Base-by-base conservation (phyloP, 23 tunicate species). In the Ascidia mentula region DNA sequence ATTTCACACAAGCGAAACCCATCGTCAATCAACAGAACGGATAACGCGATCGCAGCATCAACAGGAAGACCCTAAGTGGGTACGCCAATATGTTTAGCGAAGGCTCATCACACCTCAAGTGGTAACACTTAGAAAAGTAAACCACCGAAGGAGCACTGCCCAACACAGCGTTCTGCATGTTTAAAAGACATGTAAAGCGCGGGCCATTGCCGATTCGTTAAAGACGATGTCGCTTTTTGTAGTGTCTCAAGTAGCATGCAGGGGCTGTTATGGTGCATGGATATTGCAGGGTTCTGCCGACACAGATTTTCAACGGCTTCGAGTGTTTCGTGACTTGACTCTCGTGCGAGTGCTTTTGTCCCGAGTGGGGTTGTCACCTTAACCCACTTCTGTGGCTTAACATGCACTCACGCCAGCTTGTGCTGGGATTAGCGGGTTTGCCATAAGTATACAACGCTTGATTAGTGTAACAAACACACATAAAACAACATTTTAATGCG, bases 51-150 rank as follows among this genome's bases (percentile, higher is more conserved):
- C 4, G 65, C 12, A 28, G 65, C 65, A 9, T 28, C 24, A 53
- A 53, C 65, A 9, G 65, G 13, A 53, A 53, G 65, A 28, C 24
- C 65, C 65, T 28, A 53, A 53, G 13, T 53, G 13, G 24, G 65
- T 3, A 26, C 13, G 13, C 28, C 65, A 53, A 53, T 53, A 74
- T 40, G 39, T 46, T 32, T 31, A 45, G 69, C 37, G 34, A 12
- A 20, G 80, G 35, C 80, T 45, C 80, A 77, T 77, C 80, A 36
- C 37, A 32, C 45, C 33, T 77, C 42, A 77, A 77, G 80, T 77
- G 80, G 80, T 37, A 45, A 32, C 69, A 45, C 69, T 77, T 26
- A 45, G 69, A 45, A 77, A 77, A 45, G 80, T 77, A 77, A 77
- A 77, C 80, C 80, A 53, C 65, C 65, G 65, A 53, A 53, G 13